Percentiles rank a stretch among this genome's conserved stretches.
These are phyloP conservation scores for Spea multiplicata DNA, from an alignment of 2,113 vertebrate species.

Conservation along the genomic window DNA sequence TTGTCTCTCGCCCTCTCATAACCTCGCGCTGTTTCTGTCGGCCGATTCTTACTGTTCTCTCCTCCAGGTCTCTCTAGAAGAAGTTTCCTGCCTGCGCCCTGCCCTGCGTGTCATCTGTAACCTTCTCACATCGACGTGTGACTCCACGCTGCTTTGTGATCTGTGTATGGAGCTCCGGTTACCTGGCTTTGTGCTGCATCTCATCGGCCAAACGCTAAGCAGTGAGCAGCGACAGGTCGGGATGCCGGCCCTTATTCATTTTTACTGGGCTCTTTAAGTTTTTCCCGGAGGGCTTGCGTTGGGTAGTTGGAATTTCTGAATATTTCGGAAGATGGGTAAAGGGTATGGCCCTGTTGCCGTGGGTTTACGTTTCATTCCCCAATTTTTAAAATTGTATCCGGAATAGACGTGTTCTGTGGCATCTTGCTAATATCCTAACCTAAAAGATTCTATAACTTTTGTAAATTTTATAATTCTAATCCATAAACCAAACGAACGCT, in stretches of 20 bases:
- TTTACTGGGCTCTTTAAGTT: background rate
- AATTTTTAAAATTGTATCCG: too few species aligned
- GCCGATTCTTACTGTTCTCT: background rate
- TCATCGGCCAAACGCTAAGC: slow-evolving; percentile 68
- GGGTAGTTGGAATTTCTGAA: background rate
- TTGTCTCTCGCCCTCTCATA: background rate
- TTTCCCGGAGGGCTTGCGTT: background rate
- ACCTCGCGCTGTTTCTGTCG: background rate
- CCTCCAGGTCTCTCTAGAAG: slow-evolving; percentile 55
- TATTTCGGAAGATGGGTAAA: background rate
- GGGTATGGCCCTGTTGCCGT: too few species aligned
- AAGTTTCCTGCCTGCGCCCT: slow-evolving; percentile 63
- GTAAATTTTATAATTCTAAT: too few species aligned
- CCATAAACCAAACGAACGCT: too few species aligned
- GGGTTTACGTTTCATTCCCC: too few species aligned
- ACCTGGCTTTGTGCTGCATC: slow-evolving; percentile 68
- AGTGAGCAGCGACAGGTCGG: slow-evolving; percentile 37
- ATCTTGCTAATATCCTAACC: too few species aligned
- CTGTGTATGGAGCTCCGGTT: slow-evolving; percentile 70
- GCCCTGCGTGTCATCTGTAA: slow-evolving; percentile 70
- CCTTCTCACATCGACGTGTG: slow-evolving; percentile 67
- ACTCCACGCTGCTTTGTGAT: slow-evolving; percentile 56
- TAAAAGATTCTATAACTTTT: too few species aligned
- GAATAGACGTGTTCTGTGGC: too few species aligned
- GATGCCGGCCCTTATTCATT: background rate